Base-by-base conservation (phyloP, 2,888 invertebrate species). In the Acleris holmiana region DNA sequence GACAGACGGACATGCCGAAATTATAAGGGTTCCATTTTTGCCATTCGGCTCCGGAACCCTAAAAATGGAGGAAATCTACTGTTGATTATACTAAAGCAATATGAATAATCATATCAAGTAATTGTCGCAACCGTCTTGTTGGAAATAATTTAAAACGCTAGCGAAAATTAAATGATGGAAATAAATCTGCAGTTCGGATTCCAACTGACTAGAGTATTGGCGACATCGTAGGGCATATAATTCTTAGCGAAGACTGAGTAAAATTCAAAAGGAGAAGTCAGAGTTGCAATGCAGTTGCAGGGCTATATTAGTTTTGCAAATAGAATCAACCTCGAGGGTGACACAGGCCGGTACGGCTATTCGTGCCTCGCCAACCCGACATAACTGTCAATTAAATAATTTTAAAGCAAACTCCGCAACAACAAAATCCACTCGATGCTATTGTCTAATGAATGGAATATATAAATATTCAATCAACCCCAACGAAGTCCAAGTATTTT, bases 401-500 rank as follows among this genome's bases (percentile, higher is more conserved):
- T 67, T 67, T 64, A 69, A 65, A 60, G 53, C 59, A 59, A 54
- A 29, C 25, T 54, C 18, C 55, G 35, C 44, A 55, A 46, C 44
- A 50, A 60, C 48, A 44, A 55, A 60, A 55, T 46, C 35, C 46
- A 65, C 65, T 65, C 53, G 67, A 72, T 68, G 68, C 76, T 71
- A 75, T 77, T 80, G 79, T 73, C 67, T 74, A 72, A 77, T 73
- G 77, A 77, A 81, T 79, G 25, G 35, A 64, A 54, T 67, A 61
- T 67, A 61, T 60, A 80, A 76, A 77, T 77, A 77, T 80, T 78
- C 69, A 77, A 77, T 77, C 76, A 79, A 71, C 66, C 66, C 68
- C 65, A 66, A 55, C 56, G 63, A 67, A 68, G 69, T 61, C 67
- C 44, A 41, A 41, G 44, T 35, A 35, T 35, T 35, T 29, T 0